Conservation (phyloP, 1,140 invertebrate species). For the Cherax destructor region DNA sequence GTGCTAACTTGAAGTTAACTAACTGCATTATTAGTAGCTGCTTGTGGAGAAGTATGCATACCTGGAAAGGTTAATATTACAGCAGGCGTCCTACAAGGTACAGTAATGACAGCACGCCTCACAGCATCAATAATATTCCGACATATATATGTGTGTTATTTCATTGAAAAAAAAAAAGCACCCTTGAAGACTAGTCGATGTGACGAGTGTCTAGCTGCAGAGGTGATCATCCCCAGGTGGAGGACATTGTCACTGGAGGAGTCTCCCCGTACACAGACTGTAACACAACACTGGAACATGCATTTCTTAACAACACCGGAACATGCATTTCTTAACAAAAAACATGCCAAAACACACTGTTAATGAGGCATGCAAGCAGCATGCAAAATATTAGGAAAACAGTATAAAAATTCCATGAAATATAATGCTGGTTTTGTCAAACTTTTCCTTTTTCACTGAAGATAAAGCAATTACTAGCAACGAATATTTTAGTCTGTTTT, state of each 20-base stretch:
- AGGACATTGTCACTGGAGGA: conserved; percentile 28
- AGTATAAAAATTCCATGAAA: conserved; percentile 1
- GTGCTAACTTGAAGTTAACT: background rate
- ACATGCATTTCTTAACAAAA: background rate
- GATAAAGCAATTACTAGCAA: too few relatives aligned
- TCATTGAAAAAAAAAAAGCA: conserved; percentile 3
- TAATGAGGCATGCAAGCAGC: conserved; percentile 13
- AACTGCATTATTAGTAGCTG: background rate
- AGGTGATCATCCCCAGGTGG: conserved; percentile 40
- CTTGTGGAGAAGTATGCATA: conserved; percentile 7
- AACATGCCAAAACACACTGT: background rate
- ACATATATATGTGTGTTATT: conserved; percentile 35
- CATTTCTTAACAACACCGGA: conserved; percentile 25
- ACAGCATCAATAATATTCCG: background rate
- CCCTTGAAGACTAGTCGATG: conserved; percentile 24
- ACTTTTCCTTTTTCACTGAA: background rate
- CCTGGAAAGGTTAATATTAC: conserved; percentile 1
- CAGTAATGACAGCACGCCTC: background rate
- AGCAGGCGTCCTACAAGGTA: background rate
- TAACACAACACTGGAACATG: conserved; percentile 40
- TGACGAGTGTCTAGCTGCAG: conserved; percentile 34
- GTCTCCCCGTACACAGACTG: conserved; percentile 38
- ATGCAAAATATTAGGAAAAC: background rate
- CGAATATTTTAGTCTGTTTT: too few relatives aligned
- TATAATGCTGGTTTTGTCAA: background rate